phyloP scores from a whole-genome alignment of 2,113 vertebrate genomes.

The Solenodon paradoxus region DNA sequence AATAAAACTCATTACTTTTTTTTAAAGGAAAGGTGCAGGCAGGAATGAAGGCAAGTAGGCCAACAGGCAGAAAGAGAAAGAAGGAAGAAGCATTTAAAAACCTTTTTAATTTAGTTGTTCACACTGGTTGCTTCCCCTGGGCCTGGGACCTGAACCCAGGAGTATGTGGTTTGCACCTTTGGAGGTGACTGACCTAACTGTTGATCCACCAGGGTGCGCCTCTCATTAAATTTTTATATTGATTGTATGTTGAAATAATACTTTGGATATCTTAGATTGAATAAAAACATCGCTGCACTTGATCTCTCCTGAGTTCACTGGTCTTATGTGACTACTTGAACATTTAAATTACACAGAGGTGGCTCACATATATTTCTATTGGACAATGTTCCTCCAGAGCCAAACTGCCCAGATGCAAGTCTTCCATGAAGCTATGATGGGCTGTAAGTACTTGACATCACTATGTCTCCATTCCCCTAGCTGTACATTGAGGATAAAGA shows the following conservation, averaged over 20 bases:
- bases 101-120: no score
- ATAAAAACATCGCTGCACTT: neutral
- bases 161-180: no score
- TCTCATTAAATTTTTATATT: neutral
- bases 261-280: neutral
- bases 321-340: neutral
- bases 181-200: no score
- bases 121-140: no score
- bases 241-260: neutral
- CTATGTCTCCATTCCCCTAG: neutral
- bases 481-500: neutral
- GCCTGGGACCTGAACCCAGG: no score
- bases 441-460: neutral
- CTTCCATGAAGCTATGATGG: neutral
- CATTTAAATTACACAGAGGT: neutral
- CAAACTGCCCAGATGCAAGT: neutral
- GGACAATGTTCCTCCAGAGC: neutral
- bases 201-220: no score
- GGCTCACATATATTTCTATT: neutral
- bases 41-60: no score
- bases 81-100: no score
- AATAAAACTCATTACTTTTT: no score
- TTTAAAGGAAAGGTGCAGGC: no score
- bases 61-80: no score
- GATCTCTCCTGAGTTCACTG: neutral